phyloP scores from a whole-genome alignment of 2,888 invertebrate genomes.

The Eupithecia tripunctaria region DNA sequence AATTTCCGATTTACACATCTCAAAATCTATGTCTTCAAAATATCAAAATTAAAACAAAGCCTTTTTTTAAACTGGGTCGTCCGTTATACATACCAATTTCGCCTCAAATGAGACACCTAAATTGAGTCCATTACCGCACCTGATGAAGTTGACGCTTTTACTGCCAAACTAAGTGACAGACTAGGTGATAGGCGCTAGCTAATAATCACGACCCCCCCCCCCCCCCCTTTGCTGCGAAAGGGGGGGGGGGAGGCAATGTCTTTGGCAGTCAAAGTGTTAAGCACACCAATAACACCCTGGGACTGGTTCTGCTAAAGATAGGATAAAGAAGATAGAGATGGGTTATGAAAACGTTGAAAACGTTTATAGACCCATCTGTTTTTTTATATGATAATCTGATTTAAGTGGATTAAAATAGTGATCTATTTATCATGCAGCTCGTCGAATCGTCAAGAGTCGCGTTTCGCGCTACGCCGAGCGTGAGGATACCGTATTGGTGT shows the following conservation, averaged over 20 bases:
- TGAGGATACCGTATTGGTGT: constrained; percentile 17
- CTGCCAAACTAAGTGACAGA: too few species aligned
- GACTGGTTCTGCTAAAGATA: background rate
- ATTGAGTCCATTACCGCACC: too few species aligned
- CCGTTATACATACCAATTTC: too few species aligned
- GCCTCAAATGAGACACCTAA: too few species aligned
- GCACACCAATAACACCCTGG: background rate
- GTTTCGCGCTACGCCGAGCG: constrained; percentile 57
- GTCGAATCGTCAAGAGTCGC: constrained; percentile 6
- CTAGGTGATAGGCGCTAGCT: too few species aligned
- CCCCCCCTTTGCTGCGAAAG: too few species aligned
- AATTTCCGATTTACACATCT: background rate
- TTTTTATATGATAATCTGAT: background rate
- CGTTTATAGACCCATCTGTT: too few species aligned
- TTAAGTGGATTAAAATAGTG: background rate
- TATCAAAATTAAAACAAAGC: background rate
- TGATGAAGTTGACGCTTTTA: background rate
- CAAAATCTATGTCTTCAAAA: background rate
- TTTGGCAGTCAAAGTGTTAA: background rate
- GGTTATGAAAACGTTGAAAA: background rate
- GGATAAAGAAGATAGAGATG: background rate
- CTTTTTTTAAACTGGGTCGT: background rate
- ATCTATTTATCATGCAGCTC: background rate
- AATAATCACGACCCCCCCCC: too few species aligned
- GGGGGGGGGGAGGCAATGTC: too few species aligned